These are phyloP conservation scores for Drosophila meridionalis DNA, from an alignment of 2,888 invertebrate species.

Conservation along the genomic window DNA sequence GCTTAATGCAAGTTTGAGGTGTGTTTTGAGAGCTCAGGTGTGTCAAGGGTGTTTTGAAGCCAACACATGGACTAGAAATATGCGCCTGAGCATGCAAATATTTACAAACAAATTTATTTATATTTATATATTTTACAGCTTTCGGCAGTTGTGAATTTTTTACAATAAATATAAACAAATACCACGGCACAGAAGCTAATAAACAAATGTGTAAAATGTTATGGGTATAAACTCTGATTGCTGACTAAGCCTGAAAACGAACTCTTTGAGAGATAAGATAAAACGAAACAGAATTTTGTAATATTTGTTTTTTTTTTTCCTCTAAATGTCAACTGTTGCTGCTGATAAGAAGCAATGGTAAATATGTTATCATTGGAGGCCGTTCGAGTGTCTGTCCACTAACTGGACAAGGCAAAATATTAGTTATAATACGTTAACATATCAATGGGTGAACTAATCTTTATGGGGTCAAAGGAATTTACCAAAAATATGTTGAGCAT, in stretches of 20 bases:
- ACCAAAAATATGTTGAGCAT: neutral
- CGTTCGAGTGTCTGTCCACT: conserved; percentile 17
- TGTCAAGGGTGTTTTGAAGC: conserved; percentile 25
- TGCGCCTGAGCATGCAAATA: conserved; percentile 1
- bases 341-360: conserved; percentile 65
- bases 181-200: conserved; percentile 24
- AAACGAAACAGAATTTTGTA: conserved; percentile 59
- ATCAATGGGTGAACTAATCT: conserved; percentile 6
- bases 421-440: conserved; percentile 7
- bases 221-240: conserved; percentile 7
- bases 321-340: conserved; percentile 72
- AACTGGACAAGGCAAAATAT: conserved; percentile 32
- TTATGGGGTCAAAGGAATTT: neutral
- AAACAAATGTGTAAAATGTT: conserved; percentile 13
- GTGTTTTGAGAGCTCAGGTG: conserved; percentile 21
- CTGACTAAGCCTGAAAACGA: conserved; percentile 32
- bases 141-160: conserved; percentile 5
- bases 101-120: neutral
- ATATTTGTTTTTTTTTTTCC: conserved; percentile 30
- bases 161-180: conserved; percentile 26
- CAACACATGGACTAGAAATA: conserved; percentile 14
- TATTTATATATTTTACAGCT: neutral
- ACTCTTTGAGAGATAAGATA: conserved; percentile 60
- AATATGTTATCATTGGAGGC: conserved; percentile 47
- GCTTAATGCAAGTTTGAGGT: conserved; percentile 17